phyloP scores from a whole-genome alignment of 2,888 invertebrate genomes.

The Linyphia triangularis region DNA sequence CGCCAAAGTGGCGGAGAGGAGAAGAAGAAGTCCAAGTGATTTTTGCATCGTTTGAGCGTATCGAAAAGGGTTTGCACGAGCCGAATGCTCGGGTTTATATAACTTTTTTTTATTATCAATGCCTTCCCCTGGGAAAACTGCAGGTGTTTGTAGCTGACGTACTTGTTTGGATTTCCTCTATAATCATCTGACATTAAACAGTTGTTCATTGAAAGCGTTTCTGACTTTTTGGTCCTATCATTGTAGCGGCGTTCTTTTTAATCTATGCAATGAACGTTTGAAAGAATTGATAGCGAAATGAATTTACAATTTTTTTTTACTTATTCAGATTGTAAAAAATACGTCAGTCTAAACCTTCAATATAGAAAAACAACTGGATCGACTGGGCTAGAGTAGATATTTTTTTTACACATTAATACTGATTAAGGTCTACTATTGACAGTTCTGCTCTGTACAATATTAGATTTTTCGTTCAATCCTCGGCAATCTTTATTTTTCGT shows the following conservation, averaged over 20 bases:
- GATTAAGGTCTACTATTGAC: no score
- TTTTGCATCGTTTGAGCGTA: background rate
- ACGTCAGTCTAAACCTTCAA: no score
- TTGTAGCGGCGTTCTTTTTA: background rate
- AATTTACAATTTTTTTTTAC: no score
- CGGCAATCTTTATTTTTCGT: no score
- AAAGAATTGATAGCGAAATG: background rate
- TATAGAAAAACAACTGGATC: no score
- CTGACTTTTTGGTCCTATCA: background rate
- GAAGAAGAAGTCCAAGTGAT: background rate
- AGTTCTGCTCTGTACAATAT: no score
- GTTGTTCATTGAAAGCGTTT: background rate
- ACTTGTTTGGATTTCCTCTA: no score
- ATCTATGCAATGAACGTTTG: background rate
- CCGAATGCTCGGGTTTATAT: slow-evolving; percentile 26
- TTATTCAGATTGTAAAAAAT: no score
- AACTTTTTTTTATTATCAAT: slow-evolving; percentile 40
- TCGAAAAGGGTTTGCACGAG: background rate
- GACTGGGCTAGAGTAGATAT: no score
- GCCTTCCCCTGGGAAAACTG: slow-evolving; percentile 22
- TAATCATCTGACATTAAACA: no score
- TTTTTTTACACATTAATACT: no score
- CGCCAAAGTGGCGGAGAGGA: background rate
- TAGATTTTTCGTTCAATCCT: no score
- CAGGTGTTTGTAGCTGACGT: slow-evolving; percentile 19